phyloP scores from a whole-genome alignment of 2,888 invertebrate genomes.

The Caenorhabditis sinica region DNA sequence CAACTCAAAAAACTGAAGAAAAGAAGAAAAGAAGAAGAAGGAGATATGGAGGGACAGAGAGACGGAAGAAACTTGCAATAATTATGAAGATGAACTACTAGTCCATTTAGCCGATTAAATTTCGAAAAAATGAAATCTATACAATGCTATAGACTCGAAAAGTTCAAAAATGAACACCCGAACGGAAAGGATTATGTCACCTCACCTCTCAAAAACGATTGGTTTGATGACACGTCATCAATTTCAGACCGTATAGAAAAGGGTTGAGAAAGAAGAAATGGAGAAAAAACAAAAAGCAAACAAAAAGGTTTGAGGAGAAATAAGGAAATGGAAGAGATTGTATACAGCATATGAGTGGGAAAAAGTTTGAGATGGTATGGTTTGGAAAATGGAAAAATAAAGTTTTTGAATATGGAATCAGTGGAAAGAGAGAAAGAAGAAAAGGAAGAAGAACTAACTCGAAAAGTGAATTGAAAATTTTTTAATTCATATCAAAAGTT shows the following conservation, averaged over 20 bases:
- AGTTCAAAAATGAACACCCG: constrained; percentile 4
- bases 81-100: constrained; percentile 63
- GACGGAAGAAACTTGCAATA: constrained; percentile 50
- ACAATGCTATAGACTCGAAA: neutral
- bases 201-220: neutral
- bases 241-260: neutral
- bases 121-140: constrained; percentile 3
- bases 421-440: too few relatives aligned
- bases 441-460: too few relatives aligned
- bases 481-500: too few relatives aligned
- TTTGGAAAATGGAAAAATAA: neutral
- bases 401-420: neutral
- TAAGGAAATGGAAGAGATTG: too few relatives aligned
- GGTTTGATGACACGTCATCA: constrained; percentile 29
- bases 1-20: constrained; percentile 52
- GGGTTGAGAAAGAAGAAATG: neutral
- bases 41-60: constrained; percentile 6
- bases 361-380: constrained; percentile 6
- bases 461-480: neutral
- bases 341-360: constrained; percentile 1
- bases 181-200: constrained; percentile 32
- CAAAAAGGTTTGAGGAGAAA: neutral
- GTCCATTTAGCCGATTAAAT: constrained; percentile 55
- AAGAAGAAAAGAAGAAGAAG: constrained; percentile 32
- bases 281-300: neutral